A percentile compares a stretch with the other conserved stretches of the same genome.
These are phyloP conservation scores for Tribolium castaneum DNA, from an alignment of 1,140 invertebrate genomes.

Conservation along the genomic window DNA sequence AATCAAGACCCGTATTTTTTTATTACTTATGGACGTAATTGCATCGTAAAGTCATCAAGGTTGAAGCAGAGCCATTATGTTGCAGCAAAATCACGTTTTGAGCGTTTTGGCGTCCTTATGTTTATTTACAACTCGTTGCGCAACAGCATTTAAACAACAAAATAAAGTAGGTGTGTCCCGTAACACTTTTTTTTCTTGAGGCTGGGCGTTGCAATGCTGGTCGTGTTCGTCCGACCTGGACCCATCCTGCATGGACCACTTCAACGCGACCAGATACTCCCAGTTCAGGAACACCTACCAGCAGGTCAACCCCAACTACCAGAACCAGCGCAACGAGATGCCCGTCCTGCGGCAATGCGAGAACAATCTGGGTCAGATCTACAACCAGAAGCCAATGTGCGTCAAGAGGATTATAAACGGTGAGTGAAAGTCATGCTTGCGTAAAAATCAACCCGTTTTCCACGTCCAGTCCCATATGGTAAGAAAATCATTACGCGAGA, in stretches of 20 bases:
- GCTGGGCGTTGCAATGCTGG: slow-evolving; percentile 76
- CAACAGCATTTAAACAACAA: neutral
- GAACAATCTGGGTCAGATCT: slow-evolving; percentile 3
- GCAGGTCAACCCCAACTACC: neutral
- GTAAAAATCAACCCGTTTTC: neutral
- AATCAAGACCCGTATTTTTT: neutral
- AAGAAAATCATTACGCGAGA: slow-evolving; percentile 52
- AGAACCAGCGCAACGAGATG: slow-evolving; percentile 36
- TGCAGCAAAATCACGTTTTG: too few species aligned
- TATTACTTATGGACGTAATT: neutral
- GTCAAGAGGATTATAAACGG: slow-evolving; percentile 49
- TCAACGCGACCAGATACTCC: slow-evolving; percentile 70
- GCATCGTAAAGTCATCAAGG: too few species aligned
- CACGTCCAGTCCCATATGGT: slow-evolving; percentile 40
- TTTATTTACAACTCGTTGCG: slow-evolving; percentile 14
- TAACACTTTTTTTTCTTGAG: slow-evolving; percentile 59
- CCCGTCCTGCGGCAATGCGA: neutral
- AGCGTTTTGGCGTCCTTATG: neutral
- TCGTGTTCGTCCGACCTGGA: slow-evolving; percentile 77
- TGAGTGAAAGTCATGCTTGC: slow-evolving; percentile 31
- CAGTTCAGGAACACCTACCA: slow-evolving; percentile 5
- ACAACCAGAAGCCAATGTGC: slow-evolving; percentile 51
- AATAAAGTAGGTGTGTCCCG: slow-evolving; percentile 9
- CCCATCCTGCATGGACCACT: slow-evolving; percentile 76
- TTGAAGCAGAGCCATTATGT: neutral